Conservation (phyloP, 2,888 invertebrate genomes). For the Steromphala cineraria region DNA sequence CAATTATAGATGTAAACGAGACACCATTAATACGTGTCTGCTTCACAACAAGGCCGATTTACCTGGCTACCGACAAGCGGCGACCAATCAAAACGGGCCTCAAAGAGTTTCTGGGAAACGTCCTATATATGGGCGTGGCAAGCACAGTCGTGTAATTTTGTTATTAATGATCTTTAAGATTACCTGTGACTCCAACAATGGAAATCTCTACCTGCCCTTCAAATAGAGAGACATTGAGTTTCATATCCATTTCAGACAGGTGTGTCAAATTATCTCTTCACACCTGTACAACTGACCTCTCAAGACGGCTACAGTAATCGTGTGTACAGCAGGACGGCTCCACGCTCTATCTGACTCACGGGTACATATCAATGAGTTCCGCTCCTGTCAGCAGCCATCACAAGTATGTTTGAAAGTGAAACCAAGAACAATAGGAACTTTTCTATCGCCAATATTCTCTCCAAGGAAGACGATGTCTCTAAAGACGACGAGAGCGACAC, state of each 20-base stretch:
- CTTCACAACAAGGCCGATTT: neutral
- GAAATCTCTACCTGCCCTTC: neutral
- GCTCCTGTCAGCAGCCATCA: too few relatives aligned
- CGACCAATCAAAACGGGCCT: neutral
- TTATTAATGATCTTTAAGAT: neutral
- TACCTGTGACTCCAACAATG: constrained; percentile 14
- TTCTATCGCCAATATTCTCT: constrained; percentile 4
- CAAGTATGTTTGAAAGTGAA: too few relatives aligned
- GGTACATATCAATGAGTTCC: too few relatives aligned
- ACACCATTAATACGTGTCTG: neutral
- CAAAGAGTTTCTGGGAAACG: neutral
- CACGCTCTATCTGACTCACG: too few relatives aligned
- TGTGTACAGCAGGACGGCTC: too few relatives aligned
- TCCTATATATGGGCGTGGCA: constrained; percentile 4
- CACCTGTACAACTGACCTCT: too few relatives aligned
- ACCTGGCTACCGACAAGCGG: neutral
- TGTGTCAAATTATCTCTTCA: neutral
- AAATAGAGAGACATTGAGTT: neutral
- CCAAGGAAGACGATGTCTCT: neutral
- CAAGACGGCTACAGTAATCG: too few relatives aligned
- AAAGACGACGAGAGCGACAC: neutral
- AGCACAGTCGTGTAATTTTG: neutral
- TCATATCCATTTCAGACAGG: constrained; percentile 7
- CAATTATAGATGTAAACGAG: neutral
- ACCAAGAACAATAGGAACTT: neutral